Evolutionary conservation across 2,113 vertebrate genomes (phyloP).

Genomic region (Archilochus colubris): DNA sequence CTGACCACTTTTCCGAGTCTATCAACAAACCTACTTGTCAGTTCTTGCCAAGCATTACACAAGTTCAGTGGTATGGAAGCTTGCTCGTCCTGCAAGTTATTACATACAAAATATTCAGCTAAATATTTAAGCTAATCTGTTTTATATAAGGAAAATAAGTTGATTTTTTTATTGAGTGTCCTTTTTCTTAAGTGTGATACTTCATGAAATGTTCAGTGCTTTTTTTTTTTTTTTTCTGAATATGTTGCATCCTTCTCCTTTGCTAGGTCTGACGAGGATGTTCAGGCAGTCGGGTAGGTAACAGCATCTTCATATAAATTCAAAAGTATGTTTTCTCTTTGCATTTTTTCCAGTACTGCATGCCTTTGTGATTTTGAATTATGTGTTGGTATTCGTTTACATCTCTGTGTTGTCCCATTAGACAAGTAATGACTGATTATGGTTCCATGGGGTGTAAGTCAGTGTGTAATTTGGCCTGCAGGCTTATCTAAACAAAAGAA

Average conservation of each 20-base stretch:
- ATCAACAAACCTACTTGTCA: background rate
- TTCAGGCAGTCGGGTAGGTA: slow-evolving; percentile 70
- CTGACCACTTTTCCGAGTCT: background rate
- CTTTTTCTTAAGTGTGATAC: background rate
- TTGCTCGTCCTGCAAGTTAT: background rate
- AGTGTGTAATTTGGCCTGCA: background rate
- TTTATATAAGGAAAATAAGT: background rate
- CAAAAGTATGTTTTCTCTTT: background rate
- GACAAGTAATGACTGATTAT: background rate
- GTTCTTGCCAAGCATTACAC: background rate
- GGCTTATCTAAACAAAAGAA: slow-evolving; percentile 41
- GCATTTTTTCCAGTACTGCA: background rate
- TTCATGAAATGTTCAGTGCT: too few species aligned
- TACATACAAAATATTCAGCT: background rate
- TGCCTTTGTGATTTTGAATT: background rate
- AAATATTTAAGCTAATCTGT: background rate
- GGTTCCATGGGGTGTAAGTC: background rate
- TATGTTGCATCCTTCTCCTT: background rate
- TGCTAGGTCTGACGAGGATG: slow-evolving; percentile 63
- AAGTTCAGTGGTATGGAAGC: background rate
- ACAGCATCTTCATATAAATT: background rate
- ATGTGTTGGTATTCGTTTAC: background rate
- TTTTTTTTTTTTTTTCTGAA: background rate
- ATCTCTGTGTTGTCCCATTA: background rate
- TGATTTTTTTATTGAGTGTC: background rate